phyloP scores from a whole-genome alignment of 2,113 vertebrate genomes.

The Phoenicopterus ruber region DNA sequence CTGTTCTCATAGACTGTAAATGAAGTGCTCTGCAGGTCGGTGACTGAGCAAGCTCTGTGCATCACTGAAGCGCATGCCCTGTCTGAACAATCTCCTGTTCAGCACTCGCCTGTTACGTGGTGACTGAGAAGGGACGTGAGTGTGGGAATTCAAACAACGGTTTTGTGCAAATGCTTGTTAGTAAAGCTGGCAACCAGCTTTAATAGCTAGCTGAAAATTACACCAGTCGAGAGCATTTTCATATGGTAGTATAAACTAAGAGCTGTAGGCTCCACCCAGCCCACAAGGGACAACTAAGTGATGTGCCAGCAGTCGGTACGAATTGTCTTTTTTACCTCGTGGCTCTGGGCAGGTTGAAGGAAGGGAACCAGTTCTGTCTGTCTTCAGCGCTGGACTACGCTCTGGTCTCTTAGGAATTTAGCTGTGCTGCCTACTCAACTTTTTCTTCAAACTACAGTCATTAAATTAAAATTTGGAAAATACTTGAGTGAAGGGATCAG shows the following conservation, averaged over 20 bases:
- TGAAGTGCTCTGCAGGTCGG: background rate
- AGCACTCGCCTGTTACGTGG: rapidly evolving
- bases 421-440: background rate
- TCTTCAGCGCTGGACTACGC: background rate
- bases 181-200: background rate
- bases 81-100: background rate
- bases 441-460: background rate
- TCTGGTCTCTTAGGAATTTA: background rate
- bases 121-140: background rate
- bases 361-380: background rate
- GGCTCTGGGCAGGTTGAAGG: background rate
- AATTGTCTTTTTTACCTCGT: too few species aligned
- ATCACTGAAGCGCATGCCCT: background rate
- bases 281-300: background rate
- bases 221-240: background rate
- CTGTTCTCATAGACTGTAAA: background rate
- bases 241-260: too few species aligned
- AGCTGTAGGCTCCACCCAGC: background rate
- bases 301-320: background rate
- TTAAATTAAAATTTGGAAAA: background rate
- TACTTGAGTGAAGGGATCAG: background rate
- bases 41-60: background rate
- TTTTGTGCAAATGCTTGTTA: background rate
- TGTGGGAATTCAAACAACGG: rapidly evolving
- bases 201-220: background rate